phyloP scores from a whole-genome alignment of 2,797 vertebrate species.

The Nothura maculosa region DNA sequence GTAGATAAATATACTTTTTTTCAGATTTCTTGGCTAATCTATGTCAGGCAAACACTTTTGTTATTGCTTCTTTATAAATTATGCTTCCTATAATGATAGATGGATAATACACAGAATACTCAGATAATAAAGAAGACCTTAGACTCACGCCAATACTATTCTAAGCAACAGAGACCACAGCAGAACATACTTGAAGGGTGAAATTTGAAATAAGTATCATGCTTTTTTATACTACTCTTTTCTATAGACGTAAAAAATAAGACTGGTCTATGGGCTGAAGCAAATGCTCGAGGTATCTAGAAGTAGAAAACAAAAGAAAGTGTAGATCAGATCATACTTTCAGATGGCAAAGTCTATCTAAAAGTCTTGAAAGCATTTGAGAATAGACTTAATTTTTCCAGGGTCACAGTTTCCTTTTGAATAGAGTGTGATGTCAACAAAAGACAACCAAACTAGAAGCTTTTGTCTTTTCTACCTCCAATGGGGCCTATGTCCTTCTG shows the following conservation, averaged over 20 bases:
- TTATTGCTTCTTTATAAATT: neutral
- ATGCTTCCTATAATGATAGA: neutral
- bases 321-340: neutral
- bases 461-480: neutral
- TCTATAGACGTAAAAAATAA: neutral
- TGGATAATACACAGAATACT: neutral
- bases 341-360: neutral
- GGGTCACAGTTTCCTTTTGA: neutral
- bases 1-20: neutral
- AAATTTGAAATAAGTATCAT: neutral
- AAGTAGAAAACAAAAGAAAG: neutral
- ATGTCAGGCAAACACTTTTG: neutral
- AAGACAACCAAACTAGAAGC: neutral
- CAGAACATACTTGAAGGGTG: neutral
- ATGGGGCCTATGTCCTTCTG: neutral
- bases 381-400: neutral
- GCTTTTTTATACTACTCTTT: neutral
- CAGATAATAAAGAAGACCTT: neutral
- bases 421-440: rapidly evolving
- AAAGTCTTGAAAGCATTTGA: neutral
- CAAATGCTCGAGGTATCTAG: neutral
- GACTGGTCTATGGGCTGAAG: neutral
- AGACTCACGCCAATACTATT: neutral
- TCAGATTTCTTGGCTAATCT: neutral
- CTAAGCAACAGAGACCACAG: neutral